These are phyloP conservation scores for Achroia grisella DNA, from an alignment of 1,140 invertebrate species.

Conservation along the genomic window DNA sequence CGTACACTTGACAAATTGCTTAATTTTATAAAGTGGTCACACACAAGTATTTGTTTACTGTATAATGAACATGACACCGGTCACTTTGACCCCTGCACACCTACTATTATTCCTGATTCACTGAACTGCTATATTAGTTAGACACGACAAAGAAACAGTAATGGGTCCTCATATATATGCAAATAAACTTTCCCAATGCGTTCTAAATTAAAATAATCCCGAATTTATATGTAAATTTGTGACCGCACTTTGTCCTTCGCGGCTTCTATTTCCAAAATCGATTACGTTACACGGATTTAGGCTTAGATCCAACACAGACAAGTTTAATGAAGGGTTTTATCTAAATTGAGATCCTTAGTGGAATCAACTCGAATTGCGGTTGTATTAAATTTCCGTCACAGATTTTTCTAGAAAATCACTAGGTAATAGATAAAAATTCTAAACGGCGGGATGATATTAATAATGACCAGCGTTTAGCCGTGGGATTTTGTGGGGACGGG, in stretches of 20 bases:
- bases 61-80: slow-evolving; percentile 23
- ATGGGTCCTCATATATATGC: slow-evolving; percentile 61
- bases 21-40: slow-evolving; percentile 66
- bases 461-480: too few relatives aligned
- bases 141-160: slow-evolving; percentile 56
- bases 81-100: slow-evolving; percentile 20
- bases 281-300: slow-evolving; percentile 63
- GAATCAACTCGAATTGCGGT: slow-evolving; percentile 55
- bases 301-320: slow-evolving; percentile 60
- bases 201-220: slow-evolving; percentile 70
- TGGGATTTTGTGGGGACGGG: too few relatives aligned
- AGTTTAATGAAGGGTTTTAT: slow-evolving; percentile 65
- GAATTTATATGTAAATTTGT: slow-evolving; percentile 71
- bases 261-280: slow-evolving; percentile 64
- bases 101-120: slow-evolving; percentile 33
- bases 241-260: slow-evolving; percentile 65
- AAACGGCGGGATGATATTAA: too few relatives aligned
- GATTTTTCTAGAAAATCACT: not conserved
- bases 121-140: slow-evolving; percentile 48
- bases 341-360: slow-evolving; percentile 48
- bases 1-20: slow-evolving; percentile 59
- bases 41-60: slow-evolving; percentile 37
- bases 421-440: too few relatives aligned
- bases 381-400: slow-evolving; percentile 25
- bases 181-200: slow-evolving; percentile 67